phyloP scores from a whole-genome alignment of 1,140 invertebrate species.

The Matsumurasca onukii region DNA sequence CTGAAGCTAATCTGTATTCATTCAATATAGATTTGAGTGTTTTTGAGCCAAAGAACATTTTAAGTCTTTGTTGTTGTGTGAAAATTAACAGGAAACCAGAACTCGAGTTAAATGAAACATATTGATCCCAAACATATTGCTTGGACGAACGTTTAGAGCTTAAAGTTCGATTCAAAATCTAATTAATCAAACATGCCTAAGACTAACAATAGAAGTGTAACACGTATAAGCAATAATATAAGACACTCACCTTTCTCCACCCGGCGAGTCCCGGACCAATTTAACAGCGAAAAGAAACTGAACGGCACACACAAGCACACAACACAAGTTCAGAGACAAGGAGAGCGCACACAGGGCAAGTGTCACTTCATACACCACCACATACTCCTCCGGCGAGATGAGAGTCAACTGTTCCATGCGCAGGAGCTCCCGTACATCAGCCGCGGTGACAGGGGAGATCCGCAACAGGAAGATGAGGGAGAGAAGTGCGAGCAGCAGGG shows the following conservation, averaged over 20 bases:
- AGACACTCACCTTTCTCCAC: conserved; percentile 54
- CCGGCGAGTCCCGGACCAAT: conserved; percentile 73
- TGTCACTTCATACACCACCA: conserved; percentile 87
- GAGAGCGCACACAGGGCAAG: conserved; percentile 84
- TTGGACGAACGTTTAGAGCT: too few relatives aligned
- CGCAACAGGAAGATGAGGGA: conserved; percentile 83
- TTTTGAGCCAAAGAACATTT: too few relatives aligned
- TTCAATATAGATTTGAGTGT: too few relatives aligned
- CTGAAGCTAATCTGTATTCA: too few relatives aligned
- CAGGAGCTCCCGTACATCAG: conserved; percentile 55
- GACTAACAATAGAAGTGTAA: too few relatives aligned
- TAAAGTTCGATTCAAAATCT: too few relatives aligned
- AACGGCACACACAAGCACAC: conserved; percentile 88
- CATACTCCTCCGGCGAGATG: conserved; percentile 72
- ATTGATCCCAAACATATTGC: too few relatives aligned
- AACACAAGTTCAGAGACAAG: conserved; percentile 84
- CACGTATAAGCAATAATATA: too few relatives aligned
- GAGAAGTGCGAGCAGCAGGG: conserved; percentile 75
- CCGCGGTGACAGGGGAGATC: conserved; percentile 66
- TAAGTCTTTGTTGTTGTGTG: too few relatives aligned
- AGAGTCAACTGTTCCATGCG: conserved; percentile 56
- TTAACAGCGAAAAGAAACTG: conserved; percentile 93
- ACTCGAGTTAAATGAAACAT: too few relatives aligned
- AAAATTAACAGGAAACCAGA: too few relatives aligned
- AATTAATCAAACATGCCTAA: too few relatives aligned